Evolutionary conservation across 2,797 vertebrate genomes (phyloP), one percentile per base, ranked within the genome.

Genomic region (Acestrorhynchus altus): DNA sequence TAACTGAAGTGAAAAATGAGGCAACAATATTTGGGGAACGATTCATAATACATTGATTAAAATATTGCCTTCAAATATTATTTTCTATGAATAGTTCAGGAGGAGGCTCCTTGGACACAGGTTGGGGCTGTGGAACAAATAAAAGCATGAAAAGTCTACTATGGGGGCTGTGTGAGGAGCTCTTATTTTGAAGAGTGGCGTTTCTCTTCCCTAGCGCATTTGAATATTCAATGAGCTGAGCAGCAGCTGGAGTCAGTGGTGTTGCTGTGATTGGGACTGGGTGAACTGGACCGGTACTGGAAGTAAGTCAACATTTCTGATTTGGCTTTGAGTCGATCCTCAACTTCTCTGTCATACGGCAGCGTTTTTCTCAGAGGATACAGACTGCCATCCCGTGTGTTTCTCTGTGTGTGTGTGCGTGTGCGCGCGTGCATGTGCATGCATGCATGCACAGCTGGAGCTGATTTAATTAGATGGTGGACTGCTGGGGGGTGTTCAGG

Each of bases 361-460:
- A 54, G n/a, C 51, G 6, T 10, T 11, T 54, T n/a, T 15, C 15
- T 47, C 49, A 16, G 49, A 4, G 49, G 49, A 4, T 1, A 5
- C 49, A 3, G 57, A 56, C 42, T 46, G 74, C 59, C 77, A 8
- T 74, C n/a, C 8, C 68, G 42, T 64, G 24, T 89, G 92, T 93
- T 90, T 91, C 90, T 89, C 91, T 87, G 9, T 22, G 54, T 35
- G 57, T 2, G 24, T 15, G 15, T 81, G 81, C 79, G 85, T 89
- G 92, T 93, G 90, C 91, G 90, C 89, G 91, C 87, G 9, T 22
- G 54, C n/a, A 28, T 2, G 24, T 15, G 15, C 81, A 81, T 78
- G 85, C n/a, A 84, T 83, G 89, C 89, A 87, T 85, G 86, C 89
- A 88, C 90, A 90, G 87, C 89, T 92, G 91, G 83, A 59, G 11